Evolutionary conservation across 2,113 vertebrate species (phyloP).

Genomic region (Acanthochromis polyacanthus): DNA sequence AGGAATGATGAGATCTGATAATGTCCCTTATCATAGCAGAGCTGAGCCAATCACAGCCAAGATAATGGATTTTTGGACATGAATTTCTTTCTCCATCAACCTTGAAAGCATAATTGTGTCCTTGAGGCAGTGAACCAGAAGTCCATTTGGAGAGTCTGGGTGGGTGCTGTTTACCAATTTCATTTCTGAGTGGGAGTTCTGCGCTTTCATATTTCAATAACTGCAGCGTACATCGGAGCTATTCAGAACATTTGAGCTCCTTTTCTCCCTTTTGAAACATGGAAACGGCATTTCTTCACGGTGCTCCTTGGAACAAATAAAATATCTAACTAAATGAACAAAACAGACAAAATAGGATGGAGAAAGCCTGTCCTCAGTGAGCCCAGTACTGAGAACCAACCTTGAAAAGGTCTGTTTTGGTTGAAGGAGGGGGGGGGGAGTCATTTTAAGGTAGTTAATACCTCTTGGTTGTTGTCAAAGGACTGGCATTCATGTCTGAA

Average conservation of each 20-base stretch:
- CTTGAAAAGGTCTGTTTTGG: conserved; percentile 13
- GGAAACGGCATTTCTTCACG: conserved; percentile 22
- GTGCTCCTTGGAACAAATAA: background rate
- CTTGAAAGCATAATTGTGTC: conserved; percentile 59
- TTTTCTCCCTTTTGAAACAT: conserved; percentile 19
- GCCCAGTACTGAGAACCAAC: background rate
- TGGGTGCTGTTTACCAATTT: conserved; percentile 40
- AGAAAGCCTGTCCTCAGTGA: conserved; percentile 1
- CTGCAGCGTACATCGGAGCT: background rate
- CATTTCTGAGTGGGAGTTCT: conserved; percentile 27
- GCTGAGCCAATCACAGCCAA: conserved; percentile 21
- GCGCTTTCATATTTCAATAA: conserved; percentile 35
- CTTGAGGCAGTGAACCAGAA: conserved; percentile 27
- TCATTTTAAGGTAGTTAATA: background rate
- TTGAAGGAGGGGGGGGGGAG: background rate
- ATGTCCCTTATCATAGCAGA: conserved; percentile 16
- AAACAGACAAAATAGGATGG: background rate
- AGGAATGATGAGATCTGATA: conserved; percentile 30
- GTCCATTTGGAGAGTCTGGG: conserved; percentile 27
- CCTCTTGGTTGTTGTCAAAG: background rate
- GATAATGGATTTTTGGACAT: conserved; percentile 32
- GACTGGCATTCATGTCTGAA: background rate
- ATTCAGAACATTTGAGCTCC: background rate
- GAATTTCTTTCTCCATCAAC: conserved; percentile 42
- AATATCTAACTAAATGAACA: conserved; percentile 29